These are phyloP conservation scores for Penaeus vannamei DNA, from an alignment of 1,140 invertebrate species.

Conservation along the genomic window DNA sequence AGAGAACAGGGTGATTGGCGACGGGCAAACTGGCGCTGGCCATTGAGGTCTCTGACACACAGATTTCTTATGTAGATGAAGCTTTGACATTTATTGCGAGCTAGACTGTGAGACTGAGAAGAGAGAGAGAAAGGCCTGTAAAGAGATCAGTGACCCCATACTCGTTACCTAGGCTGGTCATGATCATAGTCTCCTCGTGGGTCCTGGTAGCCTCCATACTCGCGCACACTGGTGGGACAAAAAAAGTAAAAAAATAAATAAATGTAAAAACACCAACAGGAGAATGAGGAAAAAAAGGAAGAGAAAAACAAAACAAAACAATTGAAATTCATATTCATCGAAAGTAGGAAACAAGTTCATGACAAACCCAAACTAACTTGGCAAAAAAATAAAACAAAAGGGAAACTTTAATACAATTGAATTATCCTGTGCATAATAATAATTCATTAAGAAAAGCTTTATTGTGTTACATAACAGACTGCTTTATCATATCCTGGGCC, in stretches of 20 bases:
- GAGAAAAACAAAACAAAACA: background rate
- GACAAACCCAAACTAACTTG: no score
- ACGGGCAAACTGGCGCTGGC: no score
- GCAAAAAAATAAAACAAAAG: no score
- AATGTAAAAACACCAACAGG: background rate
- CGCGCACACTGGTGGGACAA: conserved; percentile 14
- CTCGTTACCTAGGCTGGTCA: conserved; percentile 25
- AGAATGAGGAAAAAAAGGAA: background rate
- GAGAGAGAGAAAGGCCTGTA: no score
- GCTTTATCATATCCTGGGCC: no score
- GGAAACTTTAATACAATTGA: no score
- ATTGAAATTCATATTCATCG: no score
- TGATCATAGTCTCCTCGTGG: conserved; percentile 17
- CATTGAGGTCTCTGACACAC: conserved; percentile 6
- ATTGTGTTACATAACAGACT: no score
- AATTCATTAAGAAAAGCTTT: no score
- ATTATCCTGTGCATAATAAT: no score
- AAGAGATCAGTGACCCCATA: background rate
- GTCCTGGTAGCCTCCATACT: conserved; percentile 18
- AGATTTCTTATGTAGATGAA: background rate
- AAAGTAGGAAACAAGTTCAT: no score
- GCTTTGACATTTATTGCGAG: background rate
- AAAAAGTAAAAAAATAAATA: background rate
- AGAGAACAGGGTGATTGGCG: conserved; percentile 20
- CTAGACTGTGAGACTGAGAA: no score